Percentiles rank a stretch among this genome's conserved stretches.
phyloP scores from a whole-genome alignment of 2,888 invertebrate genomes.

The Melinaea marsaeus region DNA sequence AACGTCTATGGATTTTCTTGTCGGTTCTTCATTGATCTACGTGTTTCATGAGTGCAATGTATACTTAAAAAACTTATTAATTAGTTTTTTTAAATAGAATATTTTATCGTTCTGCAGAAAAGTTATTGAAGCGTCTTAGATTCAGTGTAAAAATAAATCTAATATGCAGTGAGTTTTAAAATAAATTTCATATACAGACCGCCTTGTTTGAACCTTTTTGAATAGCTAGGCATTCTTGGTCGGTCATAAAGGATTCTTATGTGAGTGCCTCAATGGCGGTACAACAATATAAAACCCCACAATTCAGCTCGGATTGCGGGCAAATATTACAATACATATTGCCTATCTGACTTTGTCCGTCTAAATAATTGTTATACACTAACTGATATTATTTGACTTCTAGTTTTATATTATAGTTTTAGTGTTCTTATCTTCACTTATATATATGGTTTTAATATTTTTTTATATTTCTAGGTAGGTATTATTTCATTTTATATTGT shows the following conservation, averaged over 20 bases:
- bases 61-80: not conserved
- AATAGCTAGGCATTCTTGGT: slow-evolving; percentile 4
- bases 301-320: slow-evolving; percentile 44
- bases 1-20: no score
- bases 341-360: slow-evolving; percentile 38
- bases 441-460: not conserved
- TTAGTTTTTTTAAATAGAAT: no score
- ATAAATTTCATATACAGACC: slow-evolving; percentile 1
- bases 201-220: slow-evolving; percentile 1
- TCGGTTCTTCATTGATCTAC: no score
- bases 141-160: not conserved
- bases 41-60: no score
- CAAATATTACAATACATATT: slow-evolving; percentile 39
- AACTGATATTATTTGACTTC: no score
- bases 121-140: not conserved
- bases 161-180: not conserved
- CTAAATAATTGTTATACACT: slow-evolving; percentile 19
- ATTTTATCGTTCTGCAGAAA: not conserved
- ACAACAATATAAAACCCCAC: slow-evolving; percentile 31
- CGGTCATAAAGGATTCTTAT: slow-evolving; percentile 19
- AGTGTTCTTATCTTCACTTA: no score
- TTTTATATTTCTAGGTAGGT: not conserved
- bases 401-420: no score
- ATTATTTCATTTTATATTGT: not conserved
- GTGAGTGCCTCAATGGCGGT: slow-evolving; percentile 37